Evolutionary conservation across 2,797 vertebrate species (phyloP).

Genomic region (Acipenser oxyrinchus): DNA sequence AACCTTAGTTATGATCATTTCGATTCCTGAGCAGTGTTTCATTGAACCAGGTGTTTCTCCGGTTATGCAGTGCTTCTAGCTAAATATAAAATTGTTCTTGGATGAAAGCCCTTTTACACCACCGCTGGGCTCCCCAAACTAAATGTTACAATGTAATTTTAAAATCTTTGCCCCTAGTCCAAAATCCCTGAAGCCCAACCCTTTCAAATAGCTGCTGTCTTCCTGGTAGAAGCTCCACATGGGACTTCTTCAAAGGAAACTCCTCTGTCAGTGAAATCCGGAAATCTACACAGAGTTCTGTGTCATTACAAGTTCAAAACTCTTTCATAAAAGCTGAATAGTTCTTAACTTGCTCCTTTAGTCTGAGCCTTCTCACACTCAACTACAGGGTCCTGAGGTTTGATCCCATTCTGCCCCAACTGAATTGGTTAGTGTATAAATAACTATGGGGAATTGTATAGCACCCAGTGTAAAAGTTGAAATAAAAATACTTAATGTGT

Average conservation of each 20-base stretch:
- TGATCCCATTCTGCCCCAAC: too few species aligned
- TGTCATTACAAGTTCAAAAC: too few species aligned
- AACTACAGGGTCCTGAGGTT: too few species aligned
- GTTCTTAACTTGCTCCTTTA: too few species aligned
- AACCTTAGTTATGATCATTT: neutral
- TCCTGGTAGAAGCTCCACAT: neutral
- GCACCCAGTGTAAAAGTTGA: too few species aligned
- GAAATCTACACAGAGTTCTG: neutral
- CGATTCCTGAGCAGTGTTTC: neutral
- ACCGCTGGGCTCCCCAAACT: neutral
- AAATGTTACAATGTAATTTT: neutral
- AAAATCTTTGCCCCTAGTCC: neutral
- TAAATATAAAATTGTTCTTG: neutral
- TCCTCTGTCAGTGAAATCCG: neutral
- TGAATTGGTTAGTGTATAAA: too few species aligned
- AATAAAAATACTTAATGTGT: too few species aligned
- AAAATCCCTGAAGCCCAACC: neutral
- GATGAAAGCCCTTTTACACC: neutral
- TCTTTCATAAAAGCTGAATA: too few species aligned
- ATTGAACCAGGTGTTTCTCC: constrained; percentile 2
- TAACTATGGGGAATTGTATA: too few species aligned
- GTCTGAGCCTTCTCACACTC: too few species aligned
- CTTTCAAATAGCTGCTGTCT: neutral
- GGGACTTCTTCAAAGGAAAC: neutral
- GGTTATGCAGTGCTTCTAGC: neutral